Percentiles rank a stretch among this genome's conserved stretches.
These are phyloP conservation scores for Alectoris magna DNA, from an alignment of 2,797 vertebrate species.

Conservation along the genomic window DNA sequence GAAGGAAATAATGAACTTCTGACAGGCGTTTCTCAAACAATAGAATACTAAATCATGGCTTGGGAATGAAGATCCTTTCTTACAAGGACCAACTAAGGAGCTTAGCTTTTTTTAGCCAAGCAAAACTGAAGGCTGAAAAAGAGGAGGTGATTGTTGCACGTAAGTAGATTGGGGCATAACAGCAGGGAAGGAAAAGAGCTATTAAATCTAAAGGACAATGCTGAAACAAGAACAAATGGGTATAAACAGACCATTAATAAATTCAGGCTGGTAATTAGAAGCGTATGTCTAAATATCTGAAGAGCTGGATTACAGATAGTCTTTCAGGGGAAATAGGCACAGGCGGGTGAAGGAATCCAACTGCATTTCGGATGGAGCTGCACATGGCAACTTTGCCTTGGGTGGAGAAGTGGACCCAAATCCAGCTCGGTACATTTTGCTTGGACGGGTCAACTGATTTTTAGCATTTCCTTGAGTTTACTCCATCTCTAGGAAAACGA, in stretches of 20 bases:
- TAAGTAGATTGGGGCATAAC: conserved; percentile 50
- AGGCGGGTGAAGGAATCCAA: background rate
- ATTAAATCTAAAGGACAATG: conserved; percentile 37
- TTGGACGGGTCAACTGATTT: background rate
- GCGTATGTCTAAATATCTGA: background rate
- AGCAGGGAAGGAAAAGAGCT: conserved; percentile 18
- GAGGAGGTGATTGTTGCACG: background rate
- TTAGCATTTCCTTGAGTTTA: background rate
- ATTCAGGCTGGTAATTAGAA: conserved; percentile 28
- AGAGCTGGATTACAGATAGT: background rate
- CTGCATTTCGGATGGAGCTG: background rate
- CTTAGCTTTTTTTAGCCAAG: conserved; percentile 45
- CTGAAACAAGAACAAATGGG: conserved; percentile 26
- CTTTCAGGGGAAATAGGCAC: background rate
- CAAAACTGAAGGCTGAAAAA: conserved; percentile 33
- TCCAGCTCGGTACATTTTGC: background rate
- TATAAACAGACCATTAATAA: conserved; percentile 35
- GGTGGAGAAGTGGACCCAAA: background rate
- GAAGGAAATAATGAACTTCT: conserved; percentile 49
- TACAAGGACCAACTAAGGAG: conserved; percentile 42
- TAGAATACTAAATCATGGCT: conserved; percentile 15
- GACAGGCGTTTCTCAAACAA: conserved; percentile 38
- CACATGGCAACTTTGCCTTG: background rate
- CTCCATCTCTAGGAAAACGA: background rate
- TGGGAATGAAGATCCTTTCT: conserved; percentile 38